Evolutionary conservation across 2,113 vertebrate species (phyloP).

Genomic region (Nannobrachium achirus): DNA sequence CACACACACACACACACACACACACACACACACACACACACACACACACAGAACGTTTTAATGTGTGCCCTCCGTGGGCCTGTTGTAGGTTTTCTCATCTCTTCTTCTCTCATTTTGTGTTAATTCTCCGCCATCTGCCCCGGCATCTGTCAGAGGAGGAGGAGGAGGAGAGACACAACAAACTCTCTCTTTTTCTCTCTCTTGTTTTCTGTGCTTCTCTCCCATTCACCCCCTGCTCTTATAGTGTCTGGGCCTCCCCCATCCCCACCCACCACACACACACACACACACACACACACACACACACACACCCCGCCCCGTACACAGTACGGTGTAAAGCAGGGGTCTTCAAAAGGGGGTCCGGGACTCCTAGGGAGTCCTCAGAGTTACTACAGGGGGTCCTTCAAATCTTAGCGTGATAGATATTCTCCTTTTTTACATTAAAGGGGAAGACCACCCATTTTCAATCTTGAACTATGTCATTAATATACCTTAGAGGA

Average conservation of each 20-base stretch:
- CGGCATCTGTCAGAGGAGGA: constrained; percentile 95
- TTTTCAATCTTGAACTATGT: no score
- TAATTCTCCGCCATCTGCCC: constrained; percentile 99
- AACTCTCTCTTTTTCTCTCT: constrained; percentile 63
- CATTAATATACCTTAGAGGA: no score
- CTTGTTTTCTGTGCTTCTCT: constrained; percentile 45
- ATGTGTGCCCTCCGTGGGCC: constrained; percentile 99
- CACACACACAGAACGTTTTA: constrained; percentile 96
- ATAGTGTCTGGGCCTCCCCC: constrained; percentile 5
- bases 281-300: no score
- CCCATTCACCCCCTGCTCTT: constrained; percentile 3
- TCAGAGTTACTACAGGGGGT: no score
- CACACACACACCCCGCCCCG: no score
- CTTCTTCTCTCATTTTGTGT: constrained; percentile 99
- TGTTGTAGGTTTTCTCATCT: constrained; percentile 98
- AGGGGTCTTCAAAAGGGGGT: no score
- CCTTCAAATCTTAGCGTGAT: no score
- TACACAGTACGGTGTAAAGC: no score
- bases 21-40: constrained; percentile 40
- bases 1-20: constrained; percentile 25
- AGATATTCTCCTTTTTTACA: no score
- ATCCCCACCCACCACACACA: no score
- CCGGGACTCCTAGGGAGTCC: no score
- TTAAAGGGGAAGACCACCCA: no score
- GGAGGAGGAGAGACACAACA: constrained; percentile 83